Conservation (phyloP, 2,797 vertebrate species). For the Threskiornis aethiopicus region DNA sequence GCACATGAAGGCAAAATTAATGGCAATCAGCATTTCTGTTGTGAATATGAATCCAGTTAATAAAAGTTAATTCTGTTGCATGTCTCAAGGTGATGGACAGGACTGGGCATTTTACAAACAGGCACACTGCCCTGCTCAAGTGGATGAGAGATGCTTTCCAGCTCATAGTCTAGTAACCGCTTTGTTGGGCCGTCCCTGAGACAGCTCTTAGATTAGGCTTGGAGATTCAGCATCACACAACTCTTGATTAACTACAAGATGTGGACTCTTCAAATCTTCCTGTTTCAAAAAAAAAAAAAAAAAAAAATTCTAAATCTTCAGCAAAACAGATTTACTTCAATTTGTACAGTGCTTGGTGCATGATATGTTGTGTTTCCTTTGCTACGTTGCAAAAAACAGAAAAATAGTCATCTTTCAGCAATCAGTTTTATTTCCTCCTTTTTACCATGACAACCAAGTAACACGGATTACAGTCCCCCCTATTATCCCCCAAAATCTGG, state of each 20-base stretch:
- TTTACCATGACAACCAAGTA: neutral
- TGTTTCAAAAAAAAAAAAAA: neutral
- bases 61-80: neutral
- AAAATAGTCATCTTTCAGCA: neutral
- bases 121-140: neutral
- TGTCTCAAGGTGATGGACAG: neutral
- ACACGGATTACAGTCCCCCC: neutral
- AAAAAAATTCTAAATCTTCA: neutral
- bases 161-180: rapidly evolving
- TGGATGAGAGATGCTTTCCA: neutral
- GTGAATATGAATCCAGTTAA: neutral
- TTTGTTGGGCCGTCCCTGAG: neutral
- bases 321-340: neutral
- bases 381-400: neutral
- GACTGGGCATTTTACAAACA: neutral
- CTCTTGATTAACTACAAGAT: neutral
- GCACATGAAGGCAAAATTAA: neutral
- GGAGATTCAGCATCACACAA: neutral
- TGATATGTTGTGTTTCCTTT: neutral
- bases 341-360: neutral
- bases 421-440: neutral
- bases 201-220: neutral
- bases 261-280: neutral
- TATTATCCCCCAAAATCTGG: neutral
- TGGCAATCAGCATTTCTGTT: neutral